phyloP scores from a whole-genome alignment of 2,113 vertebrate species.

The Uria lomvia region DNA sequence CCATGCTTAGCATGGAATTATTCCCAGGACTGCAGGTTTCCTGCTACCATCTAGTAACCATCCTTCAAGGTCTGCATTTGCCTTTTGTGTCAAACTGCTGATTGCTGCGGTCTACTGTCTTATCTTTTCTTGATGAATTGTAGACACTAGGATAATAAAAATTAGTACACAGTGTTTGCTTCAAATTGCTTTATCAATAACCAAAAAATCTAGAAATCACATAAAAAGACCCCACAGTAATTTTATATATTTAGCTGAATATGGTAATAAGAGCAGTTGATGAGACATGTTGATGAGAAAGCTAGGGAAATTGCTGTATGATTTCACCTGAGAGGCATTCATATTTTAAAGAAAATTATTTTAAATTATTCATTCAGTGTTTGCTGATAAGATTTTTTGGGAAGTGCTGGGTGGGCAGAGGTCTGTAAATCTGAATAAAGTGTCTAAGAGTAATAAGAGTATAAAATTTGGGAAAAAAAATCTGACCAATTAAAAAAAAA shows the following conservation, averaged over 20 bases:
- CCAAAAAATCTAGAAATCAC: not conserved
- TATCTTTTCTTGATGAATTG: not conserved
- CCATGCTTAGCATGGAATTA: not conserved
- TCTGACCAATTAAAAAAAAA: not conserved
- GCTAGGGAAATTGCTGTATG: not conserved
- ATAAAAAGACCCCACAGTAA: not conserved
- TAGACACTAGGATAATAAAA: not conserved
- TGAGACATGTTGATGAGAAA: not conserved
- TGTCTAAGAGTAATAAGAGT: not conserved
- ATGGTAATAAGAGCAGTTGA: not conserved
- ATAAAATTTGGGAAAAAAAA: not conserved
- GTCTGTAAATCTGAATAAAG: not conserved
- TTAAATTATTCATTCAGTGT: not conserved
- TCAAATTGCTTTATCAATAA: not conserved
- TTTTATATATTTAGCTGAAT: not conserved
- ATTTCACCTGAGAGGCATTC: not conserved
- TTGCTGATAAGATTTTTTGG: not conserved
- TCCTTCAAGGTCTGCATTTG: not conserved
- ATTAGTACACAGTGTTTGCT: not conserved
- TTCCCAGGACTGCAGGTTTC: not conserved
- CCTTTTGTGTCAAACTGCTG: not conserved
- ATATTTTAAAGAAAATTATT: not conserved
- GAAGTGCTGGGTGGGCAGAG: not conserved
- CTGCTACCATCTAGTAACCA: not conserved
- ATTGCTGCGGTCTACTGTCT: not conserved